Conservation (phyloP, 2,797 vertebrate genomes). For the Mormyrus proboscirostris region DNA sequence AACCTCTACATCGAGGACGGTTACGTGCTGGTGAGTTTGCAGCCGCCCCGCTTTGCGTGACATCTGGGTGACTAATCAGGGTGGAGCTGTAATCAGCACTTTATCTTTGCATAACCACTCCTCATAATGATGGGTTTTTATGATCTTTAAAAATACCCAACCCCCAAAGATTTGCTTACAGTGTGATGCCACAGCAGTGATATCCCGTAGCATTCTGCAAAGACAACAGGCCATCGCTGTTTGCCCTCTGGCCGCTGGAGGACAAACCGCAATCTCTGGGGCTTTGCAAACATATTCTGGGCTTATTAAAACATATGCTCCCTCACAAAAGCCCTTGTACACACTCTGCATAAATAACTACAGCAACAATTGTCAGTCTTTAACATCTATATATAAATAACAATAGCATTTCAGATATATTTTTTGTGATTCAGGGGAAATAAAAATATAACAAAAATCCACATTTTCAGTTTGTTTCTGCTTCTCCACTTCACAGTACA, state of each 20-base stretch:
- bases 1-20: conserved; percentile 95
- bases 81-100: not conserved
- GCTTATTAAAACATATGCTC: not conserved
- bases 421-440: not conserved
- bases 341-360: not conserved
- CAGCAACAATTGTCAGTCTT: not conserved
- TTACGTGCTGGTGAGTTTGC: conserved; percentile 81
- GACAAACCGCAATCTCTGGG: not conserved
- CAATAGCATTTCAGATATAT: not conserved
- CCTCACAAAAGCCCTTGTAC: too few relatives aligned
- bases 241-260: not conserved
- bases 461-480: not conserved
- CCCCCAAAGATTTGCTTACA: not conserved
- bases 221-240: not conserved
- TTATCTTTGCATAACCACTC: not conserved
- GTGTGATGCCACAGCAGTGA: not conserved
- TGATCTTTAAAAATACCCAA: not conserved
- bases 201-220: not conserved
- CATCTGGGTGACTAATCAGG: not conserved
- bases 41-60: not conserved
- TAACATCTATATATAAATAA: not conserved
- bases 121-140: not conserved
- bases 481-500: not conserved
- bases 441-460: not conserved
- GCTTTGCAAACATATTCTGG: not conserved